Conservation (phyloP, 2,888 invertebrate genomes). For the Epistrophella euchroma region DNA sequence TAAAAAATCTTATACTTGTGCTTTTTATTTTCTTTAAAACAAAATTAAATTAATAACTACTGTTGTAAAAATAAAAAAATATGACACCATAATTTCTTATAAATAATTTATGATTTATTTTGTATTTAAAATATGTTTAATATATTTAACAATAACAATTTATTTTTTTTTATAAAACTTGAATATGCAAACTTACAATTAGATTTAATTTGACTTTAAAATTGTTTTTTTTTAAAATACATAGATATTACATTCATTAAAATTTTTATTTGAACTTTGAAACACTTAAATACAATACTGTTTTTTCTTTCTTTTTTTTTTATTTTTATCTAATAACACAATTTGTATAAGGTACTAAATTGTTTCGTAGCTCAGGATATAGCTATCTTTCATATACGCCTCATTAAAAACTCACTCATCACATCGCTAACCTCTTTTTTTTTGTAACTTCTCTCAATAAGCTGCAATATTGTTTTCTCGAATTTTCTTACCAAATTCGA, state of each 20-base stretch:
- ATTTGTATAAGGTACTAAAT: conserved; percentile 51
- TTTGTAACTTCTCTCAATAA: neutral
- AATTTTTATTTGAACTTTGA: conserved; percentile 55
- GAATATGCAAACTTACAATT: conserved; percentile 1
- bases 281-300: conserved; percentile 66
- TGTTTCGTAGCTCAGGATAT: neutral
- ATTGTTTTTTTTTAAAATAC: conserved; percentile 23
- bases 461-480: neutral
- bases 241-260: conserved; percentile 19
- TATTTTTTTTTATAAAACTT: conserved; percentile 7
- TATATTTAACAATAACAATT: neutral
- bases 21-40: neutral
- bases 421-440: neutral
- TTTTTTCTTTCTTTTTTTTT: conserved; percentile 22
- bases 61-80: neutral
- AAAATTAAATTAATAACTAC: neutral
- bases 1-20: too few species aligned
- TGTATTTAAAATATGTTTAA: neutral
- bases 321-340: conserved; percentile 62
- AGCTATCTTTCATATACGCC: conserved; percentile 20
- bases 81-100: neutral
- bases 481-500: conserved; percentile 8
- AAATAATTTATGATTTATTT: neutral
- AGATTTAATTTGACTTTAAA: conserved; percentile 17
- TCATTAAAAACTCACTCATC: conserved; percentile 11